A percentile compares a stretch with the other conserved stretches of the same genome.
Evolutionary conservation across 2,888 invertebrate species (phyloP).

Genomic region (Sarcophaga rosellei): DNA sequence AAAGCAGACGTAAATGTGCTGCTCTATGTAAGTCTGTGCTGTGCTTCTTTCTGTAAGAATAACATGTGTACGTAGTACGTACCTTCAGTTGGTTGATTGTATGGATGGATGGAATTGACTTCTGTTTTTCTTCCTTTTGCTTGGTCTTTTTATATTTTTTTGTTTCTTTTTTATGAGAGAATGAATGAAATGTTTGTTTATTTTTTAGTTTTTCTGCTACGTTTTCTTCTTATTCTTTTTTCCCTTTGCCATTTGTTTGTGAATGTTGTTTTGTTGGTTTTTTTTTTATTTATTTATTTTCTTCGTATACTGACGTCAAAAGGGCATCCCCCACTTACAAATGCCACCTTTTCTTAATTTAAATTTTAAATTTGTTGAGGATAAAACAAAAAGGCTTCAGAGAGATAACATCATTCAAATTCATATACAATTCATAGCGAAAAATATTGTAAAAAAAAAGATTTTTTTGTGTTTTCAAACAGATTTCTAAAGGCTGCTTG

Average conservation of each 20-base stretch:
- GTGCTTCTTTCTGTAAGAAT: neutral
- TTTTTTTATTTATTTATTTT: slow-evolving; percentile 36
- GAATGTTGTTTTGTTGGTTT: neutral
- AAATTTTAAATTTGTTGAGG: slow-evolving; percentile 52
- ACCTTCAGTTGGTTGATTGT: neutral
- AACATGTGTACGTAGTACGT: slow-evolving; percentile 6
- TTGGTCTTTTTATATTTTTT: neutral
- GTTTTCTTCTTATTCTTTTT: slow-evolving; percentile 34
- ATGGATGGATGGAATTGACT: slow-evolving; percentile 39
- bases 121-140: slow-evolving; percentile 41
- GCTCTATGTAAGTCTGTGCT: slow-evolving; percentile 13
- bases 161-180: slow-evolving; percentile 8
- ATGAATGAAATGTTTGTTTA: slow-evolving; percentile 63
- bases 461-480: neutral
- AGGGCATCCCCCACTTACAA: slow-evolving; percentile 39
- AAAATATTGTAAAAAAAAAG: too few relatives aligned
- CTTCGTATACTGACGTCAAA: slow-evolving; percentile 60
- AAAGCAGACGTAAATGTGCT: slow-evolving; percentile 23
- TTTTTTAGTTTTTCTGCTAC: slow-evolving; percentile 24
- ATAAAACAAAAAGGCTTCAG: neutral
- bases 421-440: too few relatives aligned
- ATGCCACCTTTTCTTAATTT: slow-evolving; percentile 48
- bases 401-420: neutral
- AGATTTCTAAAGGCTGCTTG: neutral
- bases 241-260: neutral